Evolutionary conservation across 2,113 vertebrate species (phyloP), one percentile per base, ranked within the genome.

Genomic region (Benitochromis conjunctus): DNA sequence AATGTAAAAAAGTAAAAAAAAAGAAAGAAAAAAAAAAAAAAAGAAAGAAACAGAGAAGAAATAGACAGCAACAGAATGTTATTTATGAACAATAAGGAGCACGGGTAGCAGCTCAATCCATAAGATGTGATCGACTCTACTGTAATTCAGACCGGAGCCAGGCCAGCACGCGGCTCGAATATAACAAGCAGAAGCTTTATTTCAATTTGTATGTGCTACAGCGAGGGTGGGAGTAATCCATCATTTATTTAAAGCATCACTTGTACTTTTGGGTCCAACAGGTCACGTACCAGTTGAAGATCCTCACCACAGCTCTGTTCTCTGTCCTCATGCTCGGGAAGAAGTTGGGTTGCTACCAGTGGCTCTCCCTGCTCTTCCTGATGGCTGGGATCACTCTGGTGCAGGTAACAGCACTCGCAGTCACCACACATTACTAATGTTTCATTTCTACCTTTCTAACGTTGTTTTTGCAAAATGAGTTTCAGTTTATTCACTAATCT

Each of bases 241-340:
- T 76, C 46, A 34, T 12, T 53, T 76, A 53, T 14, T 76, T 76
- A 53, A 76, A 51, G 46, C 71, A 53, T 53, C n/a, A 2, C 43
- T 10, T 26, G 46, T 62, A 19, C 69, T 9, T 71, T 54, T 79
- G 21, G 90, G 48, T 57, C 58, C 7, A 26, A 90, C 89, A 99
- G 99, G 98, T 99, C 88, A 99, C 99, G 0, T 99, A 99, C 89
- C 99, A 99, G 92, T 88, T 99, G 93, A 99, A 99, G 96, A 99
- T 99, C 93, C 97, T 99, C 84, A 99, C 98, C 57, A 99, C 99
- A 2, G 98, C 99, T 0, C 94, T 99, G 69, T 99, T 99, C 95
- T 99, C 98, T 6, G 97, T 99, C 83, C 98, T 97, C 54, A 99
- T 99, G 98, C 96, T 99, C 89, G 96, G 97, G 89, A 98, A 96